These are phyloP conservation scores for Vollenhovia emeryi DNA, from an alignment of 1,140 invertebrate genomes.

Conservation along the genomic window DNA sequence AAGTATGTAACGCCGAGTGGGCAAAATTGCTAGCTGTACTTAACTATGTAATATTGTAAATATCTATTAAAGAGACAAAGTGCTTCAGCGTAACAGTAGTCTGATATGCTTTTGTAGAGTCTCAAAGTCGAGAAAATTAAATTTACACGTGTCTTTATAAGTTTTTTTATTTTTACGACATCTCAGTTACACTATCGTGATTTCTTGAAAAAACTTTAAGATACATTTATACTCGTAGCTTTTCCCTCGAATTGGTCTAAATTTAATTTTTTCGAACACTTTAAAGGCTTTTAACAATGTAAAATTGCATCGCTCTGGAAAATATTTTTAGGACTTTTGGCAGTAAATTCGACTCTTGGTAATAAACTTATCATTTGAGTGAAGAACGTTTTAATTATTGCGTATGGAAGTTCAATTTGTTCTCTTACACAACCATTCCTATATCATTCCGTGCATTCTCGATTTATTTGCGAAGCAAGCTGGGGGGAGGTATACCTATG, in stretches of 20 bases:
- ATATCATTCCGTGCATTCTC: not conserved
- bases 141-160: not conserved
- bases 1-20: slow-evolving; percentile 58
- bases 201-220: not conserved
- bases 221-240: not conserved
- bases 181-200: not conserved
- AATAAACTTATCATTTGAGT: not conserved
- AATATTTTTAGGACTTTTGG: not conserved
- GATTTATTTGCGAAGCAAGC: slow-evolving; percentile 78
- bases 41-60: slow-evolving; percentile 30
- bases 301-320: not conserved
- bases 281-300: not conserved
- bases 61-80: not conserved
- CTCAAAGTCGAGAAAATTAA: not conserved
- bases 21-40: no score
- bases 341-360: not conserved
- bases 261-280: not conserved
- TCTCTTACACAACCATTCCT: not conserved
- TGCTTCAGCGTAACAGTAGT: not conserved
- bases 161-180: not conserved
- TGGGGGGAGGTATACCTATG: slow-evolving; percentile 85
- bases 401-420: not conserved
- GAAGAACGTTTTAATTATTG: slow-evolving; percentile 2
- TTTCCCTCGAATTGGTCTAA: not conserved
- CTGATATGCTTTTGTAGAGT: not conserved